Percentiles rank a stretch among this genome's conserved stretches.
phyloP scores from a whole-genome alignment of 2,888 invertebrate genomes.

The Phymatocera aterrima region DNA sequence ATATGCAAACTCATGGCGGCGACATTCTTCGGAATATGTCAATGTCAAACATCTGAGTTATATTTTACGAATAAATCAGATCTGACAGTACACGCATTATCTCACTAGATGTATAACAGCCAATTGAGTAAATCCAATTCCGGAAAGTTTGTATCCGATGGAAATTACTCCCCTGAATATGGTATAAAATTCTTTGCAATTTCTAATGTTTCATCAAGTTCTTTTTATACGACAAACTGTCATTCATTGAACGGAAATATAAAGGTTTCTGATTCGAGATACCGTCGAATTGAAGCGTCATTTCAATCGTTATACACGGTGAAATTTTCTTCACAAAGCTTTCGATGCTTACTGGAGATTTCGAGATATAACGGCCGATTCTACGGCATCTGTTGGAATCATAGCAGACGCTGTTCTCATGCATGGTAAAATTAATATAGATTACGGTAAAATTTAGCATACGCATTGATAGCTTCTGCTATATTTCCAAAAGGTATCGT shows the following conservation, averaged over 20 bases:
- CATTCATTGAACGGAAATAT: neutral
- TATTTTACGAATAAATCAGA: neutral
- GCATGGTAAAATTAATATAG: no score
- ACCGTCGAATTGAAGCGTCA: neutral
- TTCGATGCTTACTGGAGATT: neutral
- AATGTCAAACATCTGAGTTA: slow-evolving; percentile 22
- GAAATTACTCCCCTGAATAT: neutral
- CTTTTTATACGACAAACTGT: neutral
- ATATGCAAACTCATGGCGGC: neutral
- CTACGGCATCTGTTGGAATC: neutral
- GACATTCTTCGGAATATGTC: neutral
- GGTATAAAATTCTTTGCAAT: neutral
- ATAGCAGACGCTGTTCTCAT: no score
- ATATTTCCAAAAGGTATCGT: no score
- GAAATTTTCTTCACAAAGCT: neutral
- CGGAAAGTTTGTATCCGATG: neutral
- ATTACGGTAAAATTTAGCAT: no score
- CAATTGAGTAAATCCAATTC: neutral
- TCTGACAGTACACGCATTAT: neutral
- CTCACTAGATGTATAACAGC: neutral
- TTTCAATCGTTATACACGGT: neutral
- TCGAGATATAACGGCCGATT: no score
- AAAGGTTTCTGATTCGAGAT: neutral
- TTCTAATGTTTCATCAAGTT: neutral
- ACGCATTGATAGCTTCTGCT: no score